These are phyloP conservation scores for Grantiella picta DNA, from an alignment of 2,113 vertebrate genomes.

Conservation along the genomic window DNA sequence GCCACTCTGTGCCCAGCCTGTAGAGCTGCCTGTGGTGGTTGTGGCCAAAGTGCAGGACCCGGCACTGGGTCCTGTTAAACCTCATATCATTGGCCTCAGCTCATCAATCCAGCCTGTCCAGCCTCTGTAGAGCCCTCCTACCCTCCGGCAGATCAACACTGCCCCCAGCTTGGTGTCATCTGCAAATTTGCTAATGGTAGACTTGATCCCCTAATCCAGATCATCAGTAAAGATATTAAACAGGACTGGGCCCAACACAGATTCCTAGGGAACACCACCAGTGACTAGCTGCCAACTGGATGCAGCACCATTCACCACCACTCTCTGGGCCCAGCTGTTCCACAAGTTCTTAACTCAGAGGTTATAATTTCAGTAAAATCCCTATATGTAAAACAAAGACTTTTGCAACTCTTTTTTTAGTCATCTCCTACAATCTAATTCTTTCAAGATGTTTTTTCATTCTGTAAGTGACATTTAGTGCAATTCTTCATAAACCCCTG, in stretches of 20 bases:
- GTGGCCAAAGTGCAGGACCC: not conserved
- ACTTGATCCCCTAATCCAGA: not conserved
- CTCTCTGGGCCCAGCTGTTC: not conserved
- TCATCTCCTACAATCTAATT: not conserved
- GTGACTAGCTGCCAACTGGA: not conserved
- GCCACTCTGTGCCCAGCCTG: not conserved
- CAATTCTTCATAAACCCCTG: constrained; percentile 40
- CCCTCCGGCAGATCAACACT: not conserved
- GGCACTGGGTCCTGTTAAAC: not conserved
- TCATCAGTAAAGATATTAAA: not conserved
- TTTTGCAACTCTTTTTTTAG: not conserved
- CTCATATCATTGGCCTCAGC: not conserved
- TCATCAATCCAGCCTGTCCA: not conserved
- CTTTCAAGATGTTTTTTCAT: constrained; percentile 35
- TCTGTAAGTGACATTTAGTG: constrained; percentile 56
- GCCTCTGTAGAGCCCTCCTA: not conserved
- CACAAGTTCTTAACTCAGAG: not conserved
- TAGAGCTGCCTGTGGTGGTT: not conserved
- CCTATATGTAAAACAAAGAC: not conserved
- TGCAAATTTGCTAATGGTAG: not conserved
- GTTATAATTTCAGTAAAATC: not conserved
- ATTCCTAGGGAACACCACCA: not conserved
- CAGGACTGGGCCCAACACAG: not conserved
- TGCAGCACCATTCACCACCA: not conserved
- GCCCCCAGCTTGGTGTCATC: not conserved